Evolutionary conservation across 2,888 invertebrate genomes (phyloP), one percentile per base, ranked within the genome.

Genomic region (Plebejus argus): DNA sequence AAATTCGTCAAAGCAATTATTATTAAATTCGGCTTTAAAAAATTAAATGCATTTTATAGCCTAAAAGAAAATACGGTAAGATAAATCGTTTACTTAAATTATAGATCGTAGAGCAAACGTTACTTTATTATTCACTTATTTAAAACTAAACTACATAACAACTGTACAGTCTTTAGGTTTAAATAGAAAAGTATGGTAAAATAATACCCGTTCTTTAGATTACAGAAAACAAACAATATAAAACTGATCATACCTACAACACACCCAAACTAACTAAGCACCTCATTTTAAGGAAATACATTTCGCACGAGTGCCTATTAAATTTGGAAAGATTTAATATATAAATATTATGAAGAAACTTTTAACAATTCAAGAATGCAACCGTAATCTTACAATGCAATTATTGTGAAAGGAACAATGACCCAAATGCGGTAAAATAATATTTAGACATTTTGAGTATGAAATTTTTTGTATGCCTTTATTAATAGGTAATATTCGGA

Each of bases 71-170:
- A 74, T 74, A 74, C 20, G 20, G 53, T 49, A 53, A 74, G 74
- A 49, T 74, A 74, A 49, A 74, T 53, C 49, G 35, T 72, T 23
- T 12, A 72, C 23, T 74, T 74, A 74, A 6, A 23, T 28, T 23
- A 20, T 4, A 66, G 15, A 15, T 45, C 23, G 28, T 49, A 74
- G 28, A 74, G 45, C 23, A 15, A 74, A 28, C 15, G n/a, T 28
- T 74, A 72, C 33, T 74, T 61, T 74, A 79, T 78, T 79, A 79
- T 80, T 39, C 66, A 58, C 75, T 77, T 78, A 76, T 72, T 74
- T 79, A 78, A 76, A 70, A 72, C 79, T 80, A 80, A 89, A 89
- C 89, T 90, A 90, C 90, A 90, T 90, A 91, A 91, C 90, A 89
- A 87, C 86, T 89, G 87, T 90, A 91, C 88, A 90, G 61, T 76